phyloP scores from a whole-genome alignment of 2,888 invertebrate species.

The Choristoneura rosaceana region DNA sequence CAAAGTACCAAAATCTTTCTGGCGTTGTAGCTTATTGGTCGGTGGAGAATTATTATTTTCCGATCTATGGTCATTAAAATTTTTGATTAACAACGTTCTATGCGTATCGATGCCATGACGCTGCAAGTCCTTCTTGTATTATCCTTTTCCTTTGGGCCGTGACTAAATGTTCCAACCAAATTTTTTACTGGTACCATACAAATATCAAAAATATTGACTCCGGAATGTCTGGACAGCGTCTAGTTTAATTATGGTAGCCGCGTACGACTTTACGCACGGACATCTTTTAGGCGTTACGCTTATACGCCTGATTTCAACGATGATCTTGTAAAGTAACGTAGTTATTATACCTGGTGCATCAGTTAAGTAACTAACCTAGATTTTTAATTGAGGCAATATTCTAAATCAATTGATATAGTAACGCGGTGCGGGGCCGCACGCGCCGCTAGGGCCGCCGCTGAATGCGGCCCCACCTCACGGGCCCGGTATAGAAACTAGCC shows the following conservation, averaged over 20 bases:
- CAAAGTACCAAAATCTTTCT: slow-evolving; percentile 64
- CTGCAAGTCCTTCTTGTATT: slow-evolving; percentile 70
- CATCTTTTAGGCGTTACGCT: neutral
- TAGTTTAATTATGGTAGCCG: slow-evolving; percentile 45
- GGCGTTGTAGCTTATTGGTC: slow-evolving; percentile 55
- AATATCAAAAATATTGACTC: slow-evolving; percentile 76
- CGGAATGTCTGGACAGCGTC: slow-evolving; percentile 66
- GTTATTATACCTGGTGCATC: neutral
- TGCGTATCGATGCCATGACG: slow-evolving; percentile 83
- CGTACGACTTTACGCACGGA: neutral
- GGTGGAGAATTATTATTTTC: slow-evolving; percentile 82
- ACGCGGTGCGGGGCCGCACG: slow-evolving; percentile 29
- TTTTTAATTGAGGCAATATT: slow-evolving; percentile 22
- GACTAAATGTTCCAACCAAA: slow-evolving; percentile 74
- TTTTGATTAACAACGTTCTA: slow-evolving; percentile 84
- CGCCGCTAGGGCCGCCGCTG: slow-evolving; percentile 57
- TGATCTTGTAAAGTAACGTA: neutral
- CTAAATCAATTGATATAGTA: slow-evolving; percentile 34
- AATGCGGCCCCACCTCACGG: slow-evolving; percentile 78
- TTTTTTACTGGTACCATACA: slow-evolving; percentile 70
- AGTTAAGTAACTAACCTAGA: neutral
- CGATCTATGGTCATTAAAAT: slow-evolving; percentile 85
- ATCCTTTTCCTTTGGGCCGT: slow-evolving; percentile 78
- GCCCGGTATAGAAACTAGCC: slow-evolving; percentile 74
- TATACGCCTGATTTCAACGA: neutral